phyloP scores from a whole-genome alignment of 92 coral and sea anemone species.

The Ricordea florida region DNA sequence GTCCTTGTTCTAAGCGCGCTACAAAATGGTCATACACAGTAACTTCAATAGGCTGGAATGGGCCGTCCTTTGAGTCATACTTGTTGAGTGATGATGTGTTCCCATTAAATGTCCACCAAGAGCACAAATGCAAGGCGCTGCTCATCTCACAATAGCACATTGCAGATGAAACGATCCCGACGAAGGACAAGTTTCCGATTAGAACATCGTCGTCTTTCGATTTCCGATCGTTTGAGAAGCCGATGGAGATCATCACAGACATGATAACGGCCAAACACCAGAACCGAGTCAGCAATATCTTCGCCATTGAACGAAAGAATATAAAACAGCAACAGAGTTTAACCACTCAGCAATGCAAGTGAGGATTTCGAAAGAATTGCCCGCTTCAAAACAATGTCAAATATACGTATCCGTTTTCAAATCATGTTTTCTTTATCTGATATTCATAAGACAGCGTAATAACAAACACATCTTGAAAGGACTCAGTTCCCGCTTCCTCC shows the following conservation, averaged over 20 bases:
- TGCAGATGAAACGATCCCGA: constrained; percentile 1
- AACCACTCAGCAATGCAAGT: neutral
- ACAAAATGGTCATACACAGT: too few relatives aligned
- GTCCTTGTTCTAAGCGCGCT: too few relatives aligned
- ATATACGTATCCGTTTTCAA: neutral
- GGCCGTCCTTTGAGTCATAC: too few relatives aligned
- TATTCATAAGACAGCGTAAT: too few relatives aligned
- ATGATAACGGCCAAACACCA: neutral
- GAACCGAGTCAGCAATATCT: neutral
- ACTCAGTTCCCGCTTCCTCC: too few relatives aligned
- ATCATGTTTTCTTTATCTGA: too few relatives aligned
- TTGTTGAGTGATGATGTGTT: too few relatives aligned
- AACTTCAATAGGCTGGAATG: too few relatives aligned
- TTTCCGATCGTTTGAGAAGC: neutral
- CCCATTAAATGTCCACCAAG: neutral
- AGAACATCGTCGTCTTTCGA: too few relatives aligned
- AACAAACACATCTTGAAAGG: too few relatives aligned
- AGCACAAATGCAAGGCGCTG: neutral
- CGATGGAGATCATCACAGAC: neutral
- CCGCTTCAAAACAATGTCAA: neutral
- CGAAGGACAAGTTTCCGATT: neutral
- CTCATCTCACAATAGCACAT: neutral
- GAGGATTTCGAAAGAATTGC: neutral
- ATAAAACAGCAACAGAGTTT: neutral
- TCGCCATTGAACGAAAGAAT: neutral